Conservation (phyloP, 2,888 invertebrate species). For the Sceliomorpha sp. region DNA sequence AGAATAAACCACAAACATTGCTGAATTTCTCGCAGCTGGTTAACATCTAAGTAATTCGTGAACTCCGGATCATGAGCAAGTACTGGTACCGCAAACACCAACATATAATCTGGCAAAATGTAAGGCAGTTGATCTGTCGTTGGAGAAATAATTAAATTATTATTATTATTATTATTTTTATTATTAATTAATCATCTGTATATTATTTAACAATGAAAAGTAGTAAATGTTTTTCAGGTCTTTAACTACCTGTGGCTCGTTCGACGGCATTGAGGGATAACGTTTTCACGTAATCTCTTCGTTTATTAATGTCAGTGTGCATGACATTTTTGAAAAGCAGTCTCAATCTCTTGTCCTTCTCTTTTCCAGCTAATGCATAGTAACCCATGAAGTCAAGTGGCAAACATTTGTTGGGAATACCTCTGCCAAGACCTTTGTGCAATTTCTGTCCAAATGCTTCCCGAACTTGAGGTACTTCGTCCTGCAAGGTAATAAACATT, state of each 20-base stretch:
- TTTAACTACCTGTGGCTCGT: slow-evolving; percentile 78
- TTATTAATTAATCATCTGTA: too few species aligned
- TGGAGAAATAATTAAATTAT: background rate
- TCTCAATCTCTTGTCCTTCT: slow-evolving; percentile 90
- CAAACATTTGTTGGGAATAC: slow-evolving; percentile 93
- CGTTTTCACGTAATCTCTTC: slow-evolving; percentile 94
- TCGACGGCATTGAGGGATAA: slow-evolving; percentile 86
- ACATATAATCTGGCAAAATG: slow-evolving; percentile 97
- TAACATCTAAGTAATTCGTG: slow-evolving; percentile 87
- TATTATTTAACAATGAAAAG: too few species aligned
- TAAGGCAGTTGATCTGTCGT: slow-evolving; percentile 88
- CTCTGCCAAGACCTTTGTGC: slow-evolving; percentile 92
- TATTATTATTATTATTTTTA: too few species aligned
- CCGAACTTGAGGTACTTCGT: slow-evolving; percentile 92
- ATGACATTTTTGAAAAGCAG: slow-evolving; percentile 88
- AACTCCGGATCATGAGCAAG: slow-evolving; percentile 95
- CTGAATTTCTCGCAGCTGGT: slow-evolving; percentile 89
- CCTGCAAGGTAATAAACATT: slow-evolving; percentile 79
- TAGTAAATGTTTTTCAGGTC: too few species aligned
- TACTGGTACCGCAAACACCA: slow-evolving; percentile 97
- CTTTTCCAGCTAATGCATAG: slow-evolving; percentile 94
- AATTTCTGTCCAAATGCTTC: slow-evolving; percentile 94
- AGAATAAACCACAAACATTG: slow-evolving; percentile 96
- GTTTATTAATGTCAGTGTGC: slow-evolving; percentile 91
- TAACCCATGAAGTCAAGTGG: slow-evolving; percentile 98